Conservation (phyloP, 2,113 vertebrate species). For the Leucoraja erinaceus region DNA sequence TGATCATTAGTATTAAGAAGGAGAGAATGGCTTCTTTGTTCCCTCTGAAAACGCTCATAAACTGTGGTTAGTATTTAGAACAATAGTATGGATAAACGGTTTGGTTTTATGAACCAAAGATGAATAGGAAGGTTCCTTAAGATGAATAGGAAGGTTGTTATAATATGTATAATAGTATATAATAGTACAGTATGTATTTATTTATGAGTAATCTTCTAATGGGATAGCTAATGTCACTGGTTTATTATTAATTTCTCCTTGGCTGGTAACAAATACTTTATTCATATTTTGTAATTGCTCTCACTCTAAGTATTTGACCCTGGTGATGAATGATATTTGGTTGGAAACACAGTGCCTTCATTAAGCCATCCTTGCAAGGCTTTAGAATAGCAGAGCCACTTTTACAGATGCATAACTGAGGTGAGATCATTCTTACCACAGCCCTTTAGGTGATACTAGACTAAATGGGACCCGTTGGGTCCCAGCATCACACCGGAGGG, state of each 20-base stretch:
- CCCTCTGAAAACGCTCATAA: not conserved
- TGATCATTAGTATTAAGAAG: not conserved
- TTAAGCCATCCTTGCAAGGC: not conserved
- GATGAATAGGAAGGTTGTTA: not conserved
- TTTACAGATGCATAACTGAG: not conserved
- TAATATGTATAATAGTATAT: not conserved
- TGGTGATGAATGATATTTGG: not conserved
- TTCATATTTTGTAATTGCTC: not conserved
- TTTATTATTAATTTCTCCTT: not conserved
- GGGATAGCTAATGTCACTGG: not conserved
- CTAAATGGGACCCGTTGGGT: too few species aligned
- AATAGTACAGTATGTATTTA: not conserved
- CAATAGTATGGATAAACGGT: not conserved
- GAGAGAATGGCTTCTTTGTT: not conserved
- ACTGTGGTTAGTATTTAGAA: not conserved
- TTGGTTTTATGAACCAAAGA: not conserved
- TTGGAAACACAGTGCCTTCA: not conserved
- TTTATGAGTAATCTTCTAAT: not conserved
- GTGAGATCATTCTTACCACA: not conserved
- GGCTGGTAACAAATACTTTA: not conserved
- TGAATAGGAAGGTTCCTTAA: not conserved
- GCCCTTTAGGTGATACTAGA: not conserved
- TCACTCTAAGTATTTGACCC: not conserved
- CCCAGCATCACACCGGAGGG: too few species aligned
- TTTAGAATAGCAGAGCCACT: not conserved